Evolutionary conservation across 2,113 vertebrate genomes (phyloP).

Genomic region (Platysteira castanea): DNA sequence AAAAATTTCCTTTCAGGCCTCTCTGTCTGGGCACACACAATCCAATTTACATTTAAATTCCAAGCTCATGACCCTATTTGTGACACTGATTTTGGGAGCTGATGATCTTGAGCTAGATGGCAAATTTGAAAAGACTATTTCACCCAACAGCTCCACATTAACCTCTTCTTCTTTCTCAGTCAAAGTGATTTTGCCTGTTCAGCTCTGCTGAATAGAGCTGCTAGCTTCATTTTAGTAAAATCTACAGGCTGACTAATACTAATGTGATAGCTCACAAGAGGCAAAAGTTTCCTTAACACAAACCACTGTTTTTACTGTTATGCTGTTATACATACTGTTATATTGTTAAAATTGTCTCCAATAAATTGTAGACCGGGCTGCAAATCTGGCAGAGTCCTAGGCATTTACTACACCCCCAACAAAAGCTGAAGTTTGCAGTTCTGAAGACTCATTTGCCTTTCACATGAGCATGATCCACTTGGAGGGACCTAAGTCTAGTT

Average conservation of each 20-base stretch:
- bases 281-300: neutral
- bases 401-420: neutral
- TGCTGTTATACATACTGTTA: no score
- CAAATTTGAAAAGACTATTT: constrained; percentile 14
- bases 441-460: neutral
- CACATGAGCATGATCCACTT: neutral
- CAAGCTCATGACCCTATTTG: neutral
- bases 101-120: constrained; percentile 1
- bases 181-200: neutral
- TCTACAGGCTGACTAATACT: neutral
- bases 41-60: constrained; percentile 20
- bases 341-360: neutral
- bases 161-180: constrained; percentile 11
- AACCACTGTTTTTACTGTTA: neutral
- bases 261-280: neutral
- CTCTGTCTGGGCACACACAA: neutral
- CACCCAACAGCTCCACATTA: neutral
- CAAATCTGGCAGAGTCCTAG: neutral
- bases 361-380: neutral
- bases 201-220: neutral
- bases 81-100: neutral
- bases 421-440: neutral
- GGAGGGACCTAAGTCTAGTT: neutral
- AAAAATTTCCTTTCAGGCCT: neutral
- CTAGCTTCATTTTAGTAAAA: neutral